Conservation (phyloP, 2,113 vertebrate species). For the Oxyruncus cristatus region DNA sequence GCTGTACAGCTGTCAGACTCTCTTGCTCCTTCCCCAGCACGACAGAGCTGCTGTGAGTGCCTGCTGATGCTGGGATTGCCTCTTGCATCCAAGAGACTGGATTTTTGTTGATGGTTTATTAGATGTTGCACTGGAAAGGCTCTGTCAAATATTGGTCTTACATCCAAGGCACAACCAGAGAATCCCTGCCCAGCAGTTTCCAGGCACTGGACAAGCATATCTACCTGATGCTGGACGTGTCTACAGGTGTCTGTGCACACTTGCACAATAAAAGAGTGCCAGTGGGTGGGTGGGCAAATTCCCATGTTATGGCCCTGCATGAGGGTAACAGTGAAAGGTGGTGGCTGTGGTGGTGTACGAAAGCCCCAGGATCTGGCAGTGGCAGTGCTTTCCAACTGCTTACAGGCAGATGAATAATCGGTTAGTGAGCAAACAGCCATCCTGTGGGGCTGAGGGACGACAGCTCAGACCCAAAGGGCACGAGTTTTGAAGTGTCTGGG, state of each 20-base stretch:
- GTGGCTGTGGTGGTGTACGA: background rate
- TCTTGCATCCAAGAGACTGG: background rate
- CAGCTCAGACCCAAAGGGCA: background rate
- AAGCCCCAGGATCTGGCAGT: background rate
- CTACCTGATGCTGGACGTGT: background rate
- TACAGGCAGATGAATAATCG: rapidly evolving
- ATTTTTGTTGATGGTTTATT: background rate
- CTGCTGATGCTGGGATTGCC: background rate
- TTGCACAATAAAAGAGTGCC: background rate
- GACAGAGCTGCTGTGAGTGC: background rate
- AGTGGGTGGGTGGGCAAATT: background rate
- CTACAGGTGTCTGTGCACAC: background rate
- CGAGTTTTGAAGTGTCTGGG: background rate
- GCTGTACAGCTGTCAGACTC: background rate
- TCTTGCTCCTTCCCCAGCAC: background rate
- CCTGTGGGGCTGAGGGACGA: background rate
- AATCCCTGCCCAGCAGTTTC: background rate
- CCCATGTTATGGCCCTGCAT: rapidly evolving
- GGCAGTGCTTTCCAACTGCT: background rate
- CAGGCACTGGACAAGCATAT: background rate
- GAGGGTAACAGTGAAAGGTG: background rate
- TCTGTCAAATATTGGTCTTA: background rate
- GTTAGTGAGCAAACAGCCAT: rapidly evolving
- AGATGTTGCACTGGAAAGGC: background rate
- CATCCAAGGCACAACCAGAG: background rate